Evolutionary conservation across 2,797 vertebrate species (phyloP).

Genomic region (Pempheris klunzingeri): DNA sequence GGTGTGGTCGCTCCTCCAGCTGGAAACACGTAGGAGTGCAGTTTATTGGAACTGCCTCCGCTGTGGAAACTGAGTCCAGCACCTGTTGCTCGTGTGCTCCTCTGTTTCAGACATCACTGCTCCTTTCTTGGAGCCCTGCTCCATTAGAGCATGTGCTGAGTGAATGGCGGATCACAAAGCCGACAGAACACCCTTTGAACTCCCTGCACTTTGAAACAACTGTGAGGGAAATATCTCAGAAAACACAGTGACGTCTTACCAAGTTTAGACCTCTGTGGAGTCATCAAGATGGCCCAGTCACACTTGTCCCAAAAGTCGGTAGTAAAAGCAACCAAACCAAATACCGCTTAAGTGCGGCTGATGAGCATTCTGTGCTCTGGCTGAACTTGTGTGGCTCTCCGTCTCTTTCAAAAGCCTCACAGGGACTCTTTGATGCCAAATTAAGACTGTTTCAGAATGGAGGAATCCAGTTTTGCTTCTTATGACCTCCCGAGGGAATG

Average conservation of each 20-base stretch:
- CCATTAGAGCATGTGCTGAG: constrained; percentile 20
- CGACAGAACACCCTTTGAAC: too few species aligned
- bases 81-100: constrained; percentile 43
- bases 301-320: constrained; percentile 18
- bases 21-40: constrained; percentile 8
- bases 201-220: neutral
- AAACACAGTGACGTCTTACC: constrained; percentile 49
- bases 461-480: constrained; percentile 75
- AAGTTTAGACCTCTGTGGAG: constrained; percentile 28
- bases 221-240: neutral
- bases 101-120: constrained; percentile 28
- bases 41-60: constrained; percentile 5
- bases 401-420: constrained; percentile 48
- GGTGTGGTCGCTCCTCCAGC: constrained; percentile 18
- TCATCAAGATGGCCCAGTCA: constrained; percentile 37
- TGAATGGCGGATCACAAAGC: constrained; percentile 17
- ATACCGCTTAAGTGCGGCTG: neutral
- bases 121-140: neutral
- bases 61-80: constrained; percentile 16
- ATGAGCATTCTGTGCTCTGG: neutral
- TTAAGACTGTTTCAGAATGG: constrained; percentile 47
- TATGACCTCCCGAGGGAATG: constrained; percentile 63
- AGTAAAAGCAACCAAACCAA: constrained; percentile 20
- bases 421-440: constrained; percentile 31
- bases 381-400: constrained; percentile 33